Base-by-base conservation (phyloP, 92 coral and sea anemone species). In the Parazoanthus swiftii region DNA sequence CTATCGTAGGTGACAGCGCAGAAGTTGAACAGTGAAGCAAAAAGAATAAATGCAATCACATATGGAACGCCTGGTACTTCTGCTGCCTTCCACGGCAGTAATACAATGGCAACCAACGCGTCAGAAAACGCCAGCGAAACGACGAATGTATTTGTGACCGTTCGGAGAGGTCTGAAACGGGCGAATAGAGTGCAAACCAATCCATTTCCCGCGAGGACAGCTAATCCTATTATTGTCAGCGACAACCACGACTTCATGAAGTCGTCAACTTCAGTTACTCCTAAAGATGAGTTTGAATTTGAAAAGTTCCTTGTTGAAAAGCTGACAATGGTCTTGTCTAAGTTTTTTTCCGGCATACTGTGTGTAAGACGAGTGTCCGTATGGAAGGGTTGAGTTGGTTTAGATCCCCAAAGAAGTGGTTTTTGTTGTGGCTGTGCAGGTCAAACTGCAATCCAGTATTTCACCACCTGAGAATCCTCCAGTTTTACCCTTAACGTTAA, bases 1-100 rank as follows among this genome's bases (percentile, higher is more conserved):
- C 98, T 90, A 46, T 96, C 98, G 87, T 94, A 96, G 1, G 98
- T 96, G 3, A 96, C 93, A 20, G 98, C 98, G 71, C 98, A 95
- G 85, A 95, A 92, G 79, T 96, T 96, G 83, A 96, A 95, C 16
- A 96, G 93, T 16, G 94, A 95, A n/a, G 98, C 95, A 75, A 96
- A 93, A 29, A 96, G 96, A 14, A 96, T 95, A 83, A 92, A 96
- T 16, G 98, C 95, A 68, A 95, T 93, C 18, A 96, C 91, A 65
- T 96, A 96, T 2, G 96, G 93, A 79, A 90, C 91, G 8, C 88
- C 85, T 8, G 92, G 76, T 76, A 90, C 81, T 0, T 88, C 85
- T 6, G 92, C 91, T 44, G 80, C 75, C 44, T 13, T 21, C 8
- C 85, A 81, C 14, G 98, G 98, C 37, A 96, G 88, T 70, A 96